These are phyloP conservation scores for Pseudorectes ferrugineus DNA, from an alignment of 2,113 vertebrate species.

Conservation along the genomic window DNA sequence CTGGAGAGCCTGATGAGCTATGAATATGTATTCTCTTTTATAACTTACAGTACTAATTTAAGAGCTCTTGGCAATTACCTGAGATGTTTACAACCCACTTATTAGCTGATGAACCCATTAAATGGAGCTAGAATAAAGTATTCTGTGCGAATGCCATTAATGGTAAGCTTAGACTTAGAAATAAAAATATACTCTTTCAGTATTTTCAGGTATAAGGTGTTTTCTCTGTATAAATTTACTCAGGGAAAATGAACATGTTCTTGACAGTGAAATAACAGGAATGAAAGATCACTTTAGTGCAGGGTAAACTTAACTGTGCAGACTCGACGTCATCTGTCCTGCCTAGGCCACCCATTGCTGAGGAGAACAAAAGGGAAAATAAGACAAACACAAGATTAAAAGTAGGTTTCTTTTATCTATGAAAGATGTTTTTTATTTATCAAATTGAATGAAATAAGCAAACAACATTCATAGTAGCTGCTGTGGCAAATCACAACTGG, in stretches of 20 bases:
- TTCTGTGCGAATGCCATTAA: neutral
- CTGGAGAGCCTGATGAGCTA: neutral
- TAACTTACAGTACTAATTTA: constrained; percentile 52
- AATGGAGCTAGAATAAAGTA: constrained; percentile 17
- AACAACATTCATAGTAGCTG: neutral
- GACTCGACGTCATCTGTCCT: neutral
- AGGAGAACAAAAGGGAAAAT: neutral
- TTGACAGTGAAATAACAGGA: neutral
- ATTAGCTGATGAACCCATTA: constrained; percentile 38
- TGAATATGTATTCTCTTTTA: constrained; percentile 40
- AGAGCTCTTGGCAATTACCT: constrained; percentile 47
- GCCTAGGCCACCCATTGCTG: neutral
- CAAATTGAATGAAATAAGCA: neutral
- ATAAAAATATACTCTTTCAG: neutral
- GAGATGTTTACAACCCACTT: constrained; percentile 40
- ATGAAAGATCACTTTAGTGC: neutral
- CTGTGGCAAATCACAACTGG: neutral
- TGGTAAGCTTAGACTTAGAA: neutral
- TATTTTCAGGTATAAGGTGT: neutral
- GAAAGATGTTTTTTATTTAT: neutral
- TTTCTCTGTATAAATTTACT: neutral
- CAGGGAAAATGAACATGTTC: neutral
- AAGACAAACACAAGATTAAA: neutral
- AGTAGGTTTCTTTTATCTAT: neutral
- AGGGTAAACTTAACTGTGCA: neutral